These are phyloP conservation scores for Lipophrys pholis DNA, from an alignment of 2,113 vertebrate genomes.

Conservation along the genomic window DNA sequence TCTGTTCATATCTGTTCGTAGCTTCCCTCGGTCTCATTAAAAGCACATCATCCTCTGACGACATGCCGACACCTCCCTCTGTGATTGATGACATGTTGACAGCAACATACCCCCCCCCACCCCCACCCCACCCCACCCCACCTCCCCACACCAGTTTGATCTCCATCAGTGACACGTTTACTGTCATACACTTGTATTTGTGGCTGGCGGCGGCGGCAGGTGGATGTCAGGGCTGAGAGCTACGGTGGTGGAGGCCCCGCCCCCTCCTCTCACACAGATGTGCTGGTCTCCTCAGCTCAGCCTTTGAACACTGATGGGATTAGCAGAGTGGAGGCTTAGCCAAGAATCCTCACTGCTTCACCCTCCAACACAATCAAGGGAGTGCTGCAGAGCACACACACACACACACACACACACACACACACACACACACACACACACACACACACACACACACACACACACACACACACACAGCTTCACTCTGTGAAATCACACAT, in stretches of 20 bases:
- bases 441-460: neutral
- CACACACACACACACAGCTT: neutral
- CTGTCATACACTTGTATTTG: slow-evolving; percentile 44
- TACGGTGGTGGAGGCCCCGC: slow-evolving; percentile 18
- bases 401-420: slow-evolving; percentile 10
- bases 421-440: slow-evolving; percentile 8
- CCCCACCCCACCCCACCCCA: too few species aligned
- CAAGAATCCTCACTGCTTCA: slow-evolving; percentile 43
- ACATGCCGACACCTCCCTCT: slow-evolving; percentile 2
- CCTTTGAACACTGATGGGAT: slow-evolving; percentile 80
- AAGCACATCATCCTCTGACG: neutral
- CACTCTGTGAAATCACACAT: slow-evolving; percentile 4
- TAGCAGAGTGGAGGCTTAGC: slow-evolving; percentile 70
- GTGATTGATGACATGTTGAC: slow-evolving; percentile 17
- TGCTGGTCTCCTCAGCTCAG: slow-evolving; percentile 58
- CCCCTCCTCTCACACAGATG: slow-evolving; percentile 59
- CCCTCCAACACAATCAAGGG: slow-evolving; percentile 71
- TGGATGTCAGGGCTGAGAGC: slow-evolving; percentile 17
- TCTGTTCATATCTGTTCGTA: too few species aligned
- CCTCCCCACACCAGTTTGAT: slow-evolving; percentile 39
- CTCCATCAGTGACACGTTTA: slow-evolving; percentile 37
- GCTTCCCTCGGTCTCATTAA: slow-evolving; percentile 10
- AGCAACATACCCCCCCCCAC: too few species aligned
- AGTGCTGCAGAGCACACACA: slow-evolving; percentile 70
- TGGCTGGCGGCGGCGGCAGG: slow-evolving; percentile 25